phyloP scores from a whole-genome alignment of 2,797 vertebrate species.

The Semaprochilodus insignis region DNA sequence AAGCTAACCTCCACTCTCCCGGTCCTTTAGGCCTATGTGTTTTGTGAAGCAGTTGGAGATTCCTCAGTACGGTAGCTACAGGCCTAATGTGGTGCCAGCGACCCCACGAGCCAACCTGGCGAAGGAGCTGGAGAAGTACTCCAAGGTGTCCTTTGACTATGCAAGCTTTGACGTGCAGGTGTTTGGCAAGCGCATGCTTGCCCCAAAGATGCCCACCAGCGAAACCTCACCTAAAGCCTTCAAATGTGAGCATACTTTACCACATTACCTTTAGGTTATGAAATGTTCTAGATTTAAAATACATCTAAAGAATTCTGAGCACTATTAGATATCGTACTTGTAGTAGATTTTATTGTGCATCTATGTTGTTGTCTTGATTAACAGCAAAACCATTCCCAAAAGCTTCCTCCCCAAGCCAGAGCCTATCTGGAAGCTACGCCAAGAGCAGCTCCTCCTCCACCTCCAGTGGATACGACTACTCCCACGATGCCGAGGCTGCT shows the following conservation, averaged over 20 bases:
- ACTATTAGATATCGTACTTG: not conserved
- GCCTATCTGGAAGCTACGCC: constrained; percentile 83
- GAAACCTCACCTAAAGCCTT: constrained; percentile 98
- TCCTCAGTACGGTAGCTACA: constrained; percentile 93
- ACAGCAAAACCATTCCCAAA: constrained; percentile 82
- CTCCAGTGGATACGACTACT: constrained; percentile 92
- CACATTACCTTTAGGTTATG: not conserved
- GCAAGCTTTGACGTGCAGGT: constrained; percentile 99
- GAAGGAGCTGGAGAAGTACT: constrained; percentile 99
- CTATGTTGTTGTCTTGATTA: constrained; percentile 6
- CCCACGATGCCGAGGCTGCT: constrained; percentile 95
- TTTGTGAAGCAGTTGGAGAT: constrained; percentile 99
- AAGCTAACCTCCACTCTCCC: not conserved
- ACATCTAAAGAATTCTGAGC: no score
- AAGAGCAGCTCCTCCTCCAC: constrained; percentile 85
- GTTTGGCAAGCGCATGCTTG: constrained; percentile 98
- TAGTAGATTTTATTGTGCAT: constrained; percentile 12
- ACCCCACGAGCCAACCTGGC: constrained; percentile 96
- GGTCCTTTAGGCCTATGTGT: constrained; percentile 91
- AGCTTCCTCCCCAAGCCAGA: constrained; percentile 87
- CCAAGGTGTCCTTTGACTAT: constrained; percentile 99
- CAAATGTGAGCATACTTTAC: constrained; percentile 89
- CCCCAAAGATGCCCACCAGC: constrained; percentile 92
- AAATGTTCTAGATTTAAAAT: not conserved
- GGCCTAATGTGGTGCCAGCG: constrained; percentile 89